These are phyloP conservation scores for Sepioteuthis lessoniana DNA, from an alignment of 2,888 invertebrate genomes.

Conservation along the genomic window DNA sequence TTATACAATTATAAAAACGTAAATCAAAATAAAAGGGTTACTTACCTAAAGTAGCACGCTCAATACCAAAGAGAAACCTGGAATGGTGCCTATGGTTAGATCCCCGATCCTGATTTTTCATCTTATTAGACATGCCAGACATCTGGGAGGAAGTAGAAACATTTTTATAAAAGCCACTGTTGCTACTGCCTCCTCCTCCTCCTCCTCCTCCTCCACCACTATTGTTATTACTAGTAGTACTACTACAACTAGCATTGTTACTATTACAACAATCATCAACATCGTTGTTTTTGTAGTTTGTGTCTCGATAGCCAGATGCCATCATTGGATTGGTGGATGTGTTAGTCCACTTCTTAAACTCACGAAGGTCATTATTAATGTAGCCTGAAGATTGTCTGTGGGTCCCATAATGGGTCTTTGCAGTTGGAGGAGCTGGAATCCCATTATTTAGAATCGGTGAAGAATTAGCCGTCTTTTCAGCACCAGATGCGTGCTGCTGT, in stretches of 20 bases:
- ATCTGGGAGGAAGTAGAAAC: constrained; percentile 24
- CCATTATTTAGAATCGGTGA: constrained; percentile 70
- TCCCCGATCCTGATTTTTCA: constrained; percentile 2
- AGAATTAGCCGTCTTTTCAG: constrained; percentile 52
- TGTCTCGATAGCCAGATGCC: neutral
- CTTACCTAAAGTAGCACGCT: constrained; percentile 35
- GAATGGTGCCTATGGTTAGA: constrained; percentile 38
- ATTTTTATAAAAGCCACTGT: neutral
- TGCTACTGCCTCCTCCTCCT: constrained; percentile 48
- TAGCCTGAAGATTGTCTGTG: constrained; percentile 68
- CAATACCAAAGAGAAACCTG: constrained; percentile 23
- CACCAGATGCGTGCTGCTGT: constrained; percentile 35
- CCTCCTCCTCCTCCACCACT: constrained; percentile 42
- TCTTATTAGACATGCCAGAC: constrained; percentile 25
- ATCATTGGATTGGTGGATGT: neutral
- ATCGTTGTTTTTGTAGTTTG: neutral
- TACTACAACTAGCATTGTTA: neutral
- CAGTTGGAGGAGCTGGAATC: constrained; percentile 49
- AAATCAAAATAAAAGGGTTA: neutral
- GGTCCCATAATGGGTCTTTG: constrained; percentile 55
- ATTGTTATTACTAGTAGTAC: neutral
- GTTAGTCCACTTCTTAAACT: constrained; percentile 61
- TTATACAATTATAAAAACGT: too few relatives aligned
- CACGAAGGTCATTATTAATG: constrained; percentile 71
- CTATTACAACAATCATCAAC: constrained; percentile 24